Conservation (phyloP, 2,888 invertebrate species). For the Cordilura impudica region DNA sequence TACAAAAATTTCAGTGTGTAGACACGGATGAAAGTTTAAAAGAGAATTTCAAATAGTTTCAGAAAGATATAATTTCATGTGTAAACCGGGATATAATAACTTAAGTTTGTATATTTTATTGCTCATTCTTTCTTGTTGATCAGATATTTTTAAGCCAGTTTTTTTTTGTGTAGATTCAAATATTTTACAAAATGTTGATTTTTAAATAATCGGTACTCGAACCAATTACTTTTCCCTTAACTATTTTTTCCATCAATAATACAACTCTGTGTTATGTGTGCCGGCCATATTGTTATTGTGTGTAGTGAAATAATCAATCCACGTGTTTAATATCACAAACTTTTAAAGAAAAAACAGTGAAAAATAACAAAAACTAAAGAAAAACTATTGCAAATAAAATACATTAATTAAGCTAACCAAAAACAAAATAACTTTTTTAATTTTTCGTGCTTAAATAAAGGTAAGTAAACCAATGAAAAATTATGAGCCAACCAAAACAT, state of each 20-base stretch:
- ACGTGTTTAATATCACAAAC: slow-evolving; percentile 73
- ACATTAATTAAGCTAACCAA: slow-evolving; percentile 47
- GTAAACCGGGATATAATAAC: no score
- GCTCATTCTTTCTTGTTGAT: no score
- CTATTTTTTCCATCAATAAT: not conserved
- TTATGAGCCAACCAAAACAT: slow-evolving; percentile 57
- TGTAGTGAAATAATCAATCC: slow-evolving; percentile 69
- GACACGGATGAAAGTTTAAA: no score
- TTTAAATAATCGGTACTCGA: no score
- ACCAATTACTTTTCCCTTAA: not conserved
- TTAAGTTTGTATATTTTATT: no score
- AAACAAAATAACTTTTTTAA: slow-evolving; percentile 64
- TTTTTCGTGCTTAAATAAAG: slow-evolving; percentile 63
- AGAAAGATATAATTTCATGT: no score
- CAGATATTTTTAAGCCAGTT: no score
- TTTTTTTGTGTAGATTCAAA: no score
- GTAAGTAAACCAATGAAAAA: slow-evolving; percentile 55
- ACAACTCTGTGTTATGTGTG: slow-evolving; percentile 46
- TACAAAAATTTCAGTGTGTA: no score
- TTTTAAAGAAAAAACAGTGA: slow-evolving; percentile 61
- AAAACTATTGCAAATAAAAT: slow-evolving; percentile 61
- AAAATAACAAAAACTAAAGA: slow-evolving; percentile 57
- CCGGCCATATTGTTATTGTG: slow-evolving; percentile 72
- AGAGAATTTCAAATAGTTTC: no score
- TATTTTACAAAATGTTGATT: no score